These are phyloP conservation scores for Rhodinocichla rosea DNA, from an alignment of 2,113 vertebrate genomes.

Conservation along the genomic window DNA sequence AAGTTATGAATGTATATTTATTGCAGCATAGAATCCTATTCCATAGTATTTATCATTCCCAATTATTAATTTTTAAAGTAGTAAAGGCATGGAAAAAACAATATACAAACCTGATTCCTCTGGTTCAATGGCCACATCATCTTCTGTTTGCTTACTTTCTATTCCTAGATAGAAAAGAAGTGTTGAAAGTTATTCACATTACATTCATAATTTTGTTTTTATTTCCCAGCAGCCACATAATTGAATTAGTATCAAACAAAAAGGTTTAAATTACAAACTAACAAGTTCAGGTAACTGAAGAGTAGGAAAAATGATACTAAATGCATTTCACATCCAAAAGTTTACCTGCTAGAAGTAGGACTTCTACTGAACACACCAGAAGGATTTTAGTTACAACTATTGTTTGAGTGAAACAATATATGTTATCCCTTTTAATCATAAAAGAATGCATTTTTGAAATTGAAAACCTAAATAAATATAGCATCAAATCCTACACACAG, in stretches of 20 bases:
- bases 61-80: neutral
- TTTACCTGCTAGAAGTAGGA: neutral
- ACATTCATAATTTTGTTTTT: neutral
- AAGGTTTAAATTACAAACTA: neutral
- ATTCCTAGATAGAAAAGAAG: neutral
- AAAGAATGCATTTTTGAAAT: neutral
- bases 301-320: neutral
- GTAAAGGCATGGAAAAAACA: neutral
- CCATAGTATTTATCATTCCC: neutral
- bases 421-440: neutral
- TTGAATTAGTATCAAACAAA: neutral
- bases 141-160: constrained; percentile 13
- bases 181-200: neutral
- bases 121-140: neutral
- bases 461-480: neutral
- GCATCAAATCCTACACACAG: neutral
- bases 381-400: neutral
- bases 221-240: neutral
- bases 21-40: neutral
- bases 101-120: constrained; percentile 54
- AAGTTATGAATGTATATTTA: neutral
- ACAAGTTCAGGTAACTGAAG: neutral
- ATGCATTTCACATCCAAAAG: neutral
- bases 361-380: neutral
- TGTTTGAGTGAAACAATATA: neutral